Evolutionary conservation across 1,140 invertebrate species (phyloP).

Genomic region (Diachasma alloeum): DNA sequence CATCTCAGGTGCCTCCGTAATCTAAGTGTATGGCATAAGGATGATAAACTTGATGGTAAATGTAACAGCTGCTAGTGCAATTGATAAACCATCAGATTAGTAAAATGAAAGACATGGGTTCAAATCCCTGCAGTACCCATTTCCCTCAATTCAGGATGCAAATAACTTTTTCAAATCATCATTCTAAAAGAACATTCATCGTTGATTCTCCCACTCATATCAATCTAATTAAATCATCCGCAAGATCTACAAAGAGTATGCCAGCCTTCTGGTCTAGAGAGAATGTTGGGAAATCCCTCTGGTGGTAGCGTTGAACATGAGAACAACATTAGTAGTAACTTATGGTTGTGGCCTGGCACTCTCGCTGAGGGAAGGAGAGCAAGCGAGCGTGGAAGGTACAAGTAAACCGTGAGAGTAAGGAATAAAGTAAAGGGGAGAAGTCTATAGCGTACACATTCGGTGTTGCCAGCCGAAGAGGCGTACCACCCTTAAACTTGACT

Average conservation of each 20-base stretch:
- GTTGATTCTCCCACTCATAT: too few relatives aligned
- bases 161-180: too few relatives aligned
- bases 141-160: too few relatives aligned
- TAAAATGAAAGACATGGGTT: too few relatives aligned
- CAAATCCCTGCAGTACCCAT: too few relatives aligned
- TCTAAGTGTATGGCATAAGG: too few relatives aligned
- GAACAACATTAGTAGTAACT: conserved; percentile 64
- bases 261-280: conserved; percentile 17
- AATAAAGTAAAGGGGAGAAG: conserved; percentile 27
- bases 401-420: not conserved
- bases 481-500: not conserved
- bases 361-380: conserved; percentile 36
- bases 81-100: too few relatives aligned
- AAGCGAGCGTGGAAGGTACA: conserved; percentile 4
- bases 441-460: conserved; percentile 24
- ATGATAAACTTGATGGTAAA: too few relatives aligned
- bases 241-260: not conserved
- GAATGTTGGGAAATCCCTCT: conserved; percentile 40
- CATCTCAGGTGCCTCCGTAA: too few relatives aligned
- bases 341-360: conserved; percentile 57
- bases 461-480: conserved; percentile 25
- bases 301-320: conserved; percentile 48
- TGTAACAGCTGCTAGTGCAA: too few relatives aligned
- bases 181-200: too few relatives aligned
- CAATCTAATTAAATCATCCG: not conserved